Base-by-base conservation (phyloP, 2,113 vertebrate species). In the Calcarius ornatus region DNA sequence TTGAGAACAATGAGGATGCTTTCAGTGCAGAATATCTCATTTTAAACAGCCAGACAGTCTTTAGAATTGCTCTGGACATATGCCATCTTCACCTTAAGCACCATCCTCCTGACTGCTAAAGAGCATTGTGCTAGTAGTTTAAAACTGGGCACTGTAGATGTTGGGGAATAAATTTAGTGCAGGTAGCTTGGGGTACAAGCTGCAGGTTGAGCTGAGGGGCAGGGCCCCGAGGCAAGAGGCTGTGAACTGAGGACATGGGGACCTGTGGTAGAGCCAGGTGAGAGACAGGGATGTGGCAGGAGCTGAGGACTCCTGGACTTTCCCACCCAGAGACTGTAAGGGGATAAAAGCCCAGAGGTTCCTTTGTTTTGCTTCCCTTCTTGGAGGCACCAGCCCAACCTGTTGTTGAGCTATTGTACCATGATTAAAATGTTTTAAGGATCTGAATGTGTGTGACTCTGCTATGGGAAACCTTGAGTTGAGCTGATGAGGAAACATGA, bases 61-160 rank as follows among this genome's bases (percentile, higher is more conserved):
- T 28, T 50, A 76, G 81, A 92, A 72, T n/a, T n/a, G 47, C 31
- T 85, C 66, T 88, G 93, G 85, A 54, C 33, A 64, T 3, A 1
- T 25, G 60, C 12, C 33, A 50, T 42, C 15, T 37, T 85, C 27
- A 54, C 64, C 37, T 88, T 80, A 48, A 80, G 35, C 65, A 60
- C 38, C 50, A 25, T 24, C n/a, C 5, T 83, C 14, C 12, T 31
- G 37, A 37, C 14, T 77, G 20, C 48, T 88, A 4, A 40, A 40
- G 43, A 37, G 28, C 23, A n/a, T n/a, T 68, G 37, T 5, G 11
- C 8, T 1, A 35, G 27, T 12, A 61, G 63, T 6, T 78, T 80
- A 77, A 61, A 64, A 31, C 33, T 37, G 54, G 80, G 10, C 22
- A 15, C 21, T 0, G 0, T 1, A 9, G 35, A 33, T 64, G 7